Conservation (phyloP, 2,797 vertebrate genomes). For the Manis javanica region DNA sequence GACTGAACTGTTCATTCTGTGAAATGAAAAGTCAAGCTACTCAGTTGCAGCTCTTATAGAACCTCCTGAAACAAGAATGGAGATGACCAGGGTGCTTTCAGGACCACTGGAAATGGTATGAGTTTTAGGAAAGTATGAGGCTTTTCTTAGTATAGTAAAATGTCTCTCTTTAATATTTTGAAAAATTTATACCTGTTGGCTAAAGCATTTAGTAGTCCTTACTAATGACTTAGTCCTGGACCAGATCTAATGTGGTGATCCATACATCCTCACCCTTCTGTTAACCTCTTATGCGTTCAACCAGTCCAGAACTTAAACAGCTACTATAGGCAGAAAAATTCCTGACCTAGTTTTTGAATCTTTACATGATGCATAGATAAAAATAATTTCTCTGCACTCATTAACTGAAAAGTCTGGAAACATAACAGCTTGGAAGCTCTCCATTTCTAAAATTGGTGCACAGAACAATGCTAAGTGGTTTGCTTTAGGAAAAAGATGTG, state of each 20-base stretch:
- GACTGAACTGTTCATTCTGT: not conserved
- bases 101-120: not conserved
- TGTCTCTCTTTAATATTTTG: constrained; percentile 25
- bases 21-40: not conserved
- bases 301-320: not conserved
- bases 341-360: constrained; percentile 65
- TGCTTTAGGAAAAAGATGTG: constrained; percentile 57
- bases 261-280: not conserved
- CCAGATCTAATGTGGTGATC: not conserved
- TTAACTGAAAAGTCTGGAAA: constrained; percentile 70
- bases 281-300: not conserved
- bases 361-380: constrained; percentile 64
- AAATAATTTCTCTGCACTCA: constrained; percentile 73
- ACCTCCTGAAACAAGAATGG: not conserved
- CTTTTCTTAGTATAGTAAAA: not conserved
- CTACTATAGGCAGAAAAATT: constrained; percentile 42
- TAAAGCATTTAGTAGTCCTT: not conserved
- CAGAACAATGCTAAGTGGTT: constrained; percentile 75
- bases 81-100: not conserved
- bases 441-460: constrained; percentile 71
- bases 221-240: not conserved
- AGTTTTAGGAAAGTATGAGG: not conserved
- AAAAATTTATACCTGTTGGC: not conserved
- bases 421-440: constrained; percentile 62
- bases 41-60: not conserved